Conservation (phyloP, 2,797 vertebrate species). For the Pseudochirops cupreus region DNA sequence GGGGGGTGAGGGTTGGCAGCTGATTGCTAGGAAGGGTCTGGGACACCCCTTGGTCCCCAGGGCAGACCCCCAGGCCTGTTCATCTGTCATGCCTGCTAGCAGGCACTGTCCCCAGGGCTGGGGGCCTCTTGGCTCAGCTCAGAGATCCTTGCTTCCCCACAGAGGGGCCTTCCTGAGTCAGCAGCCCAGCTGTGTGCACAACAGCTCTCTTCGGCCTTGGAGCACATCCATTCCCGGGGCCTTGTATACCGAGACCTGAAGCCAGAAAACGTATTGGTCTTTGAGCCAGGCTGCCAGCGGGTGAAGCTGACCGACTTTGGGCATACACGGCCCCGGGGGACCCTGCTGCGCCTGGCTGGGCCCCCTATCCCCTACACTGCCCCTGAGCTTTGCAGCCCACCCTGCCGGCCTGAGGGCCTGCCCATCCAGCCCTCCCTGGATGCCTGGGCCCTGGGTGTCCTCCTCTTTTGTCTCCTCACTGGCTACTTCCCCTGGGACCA, state of each 20-base stretch:
- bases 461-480: slow-evolving; percentile 94
- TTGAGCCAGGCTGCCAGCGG: slow-evolving; percentile 89
- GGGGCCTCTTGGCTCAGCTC: fast-evolving
- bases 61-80: neutral
- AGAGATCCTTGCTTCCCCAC: neutral
- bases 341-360: slow-evolving; percentile 85
- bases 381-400: slow-evolving; percentile 86
- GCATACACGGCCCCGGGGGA: slow-evolving; percentile 88
- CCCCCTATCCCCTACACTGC: slow-evolving; percentile 93
- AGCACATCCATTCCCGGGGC: slow-evolving; percentile 93
- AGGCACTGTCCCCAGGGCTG: fast-evolving
- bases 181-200: slow-evolving; percentile 91
- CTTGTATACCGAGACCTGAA: slow-evolving; percentile 98
- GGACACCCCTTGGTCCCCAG: too few relatives aligned
- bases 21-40: too few relatives aligned
- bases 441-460: slow-evolving; percentile 95
- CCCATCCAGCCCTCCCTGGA: slow-evolving; percentile 92
- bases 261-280: slow-evolving; percentile 96
- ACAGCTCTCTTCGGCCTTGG: slow-evolving; percentile 94
- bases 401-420: slow-evolving; percentile 84
- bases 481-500: slow-evolving; percentile 98
- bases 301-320: slow-evolving; percentile 97
- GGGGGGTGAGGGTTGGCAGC: neutral
- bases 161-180: slow-evolving; percentile 91
- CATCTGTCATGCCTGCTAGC: too few relatives aligned